Evolutionary conservation across 2,888 invertebrate species (phyloP).

Genomic region (Parnassius apollo): DNA sequence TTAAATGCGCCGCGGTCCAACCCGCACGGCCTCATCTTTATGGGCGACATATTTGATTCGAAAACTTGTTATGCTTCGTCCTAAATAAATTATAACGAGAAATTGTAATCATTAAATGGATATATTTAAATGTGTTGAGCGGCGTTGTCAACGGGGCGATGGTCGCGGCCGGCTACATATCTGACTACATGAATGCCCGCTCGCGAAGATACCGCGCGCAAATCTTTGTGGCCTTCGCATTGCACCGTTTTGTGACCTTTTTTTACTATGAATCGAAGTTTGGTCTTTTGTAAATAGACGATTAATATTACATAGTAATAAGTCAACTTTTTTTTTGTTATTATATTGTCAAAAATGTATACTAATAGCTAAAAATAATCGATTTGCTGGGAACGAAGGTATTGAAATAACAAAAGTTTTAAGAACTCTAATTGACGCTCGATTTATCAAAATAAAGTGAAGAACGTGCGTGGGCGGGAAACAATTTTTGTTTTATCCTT

Average conservation of each 20-base stretch:
- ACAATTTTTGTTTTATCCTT: slow-evolving; percentile 32
- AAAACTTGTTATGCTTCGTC: slow-evolving; percentile 81
- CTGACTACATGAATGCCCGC: slow-evolving; percentile 75
- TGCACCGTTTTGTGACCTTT: slow-evolving; percentile 50
- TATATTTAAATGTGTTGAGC: slow-evolving; percentile 76
- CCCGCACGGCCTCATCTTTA: slow-evolving; percentile 79
- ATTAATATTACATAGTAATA: too few species aligned
- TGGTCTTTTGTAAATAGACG: too few species aligned
- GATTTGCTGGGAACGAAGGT: slow-evolving; percentile 36
- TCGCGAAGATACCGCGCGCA: slow-evolving; percentile 66
- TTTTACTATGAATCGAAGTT: too few species aligned
- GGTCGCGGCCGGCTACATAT: slow-evolving; percentile 50
- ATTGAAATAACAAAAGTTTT: slow-evolving; percentile 26
- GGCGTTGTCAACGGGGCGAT: slow-evolving; percentile 43
- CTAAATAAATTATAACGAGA: slow-evolving; percentile 81
- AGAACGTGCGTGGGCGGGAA: slow-evolving; percentile 35
- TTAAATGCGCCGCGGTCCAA: slow-evolving; percentile 70
- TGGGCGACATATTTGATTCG: slow-evolving; percentile 81
- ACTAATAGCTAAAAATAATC: slow-evolving; percentile 32
- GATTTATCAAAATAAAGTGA: slow-evolving; percentile 35
- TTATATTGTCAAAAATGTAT: too few species aligned
- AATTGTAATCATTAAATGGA: slow-evolving; percentile 79
- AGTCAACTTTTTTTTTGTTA: too few species aligned
- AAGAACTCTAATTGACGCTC: slow-evolving; percentile 32
- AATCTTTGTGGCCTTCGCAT: slow-evolving; percentile 59